Base-by-base conservation (phyloP, 2,888 invertebrate species). In the Tipula helvola region DNA sequence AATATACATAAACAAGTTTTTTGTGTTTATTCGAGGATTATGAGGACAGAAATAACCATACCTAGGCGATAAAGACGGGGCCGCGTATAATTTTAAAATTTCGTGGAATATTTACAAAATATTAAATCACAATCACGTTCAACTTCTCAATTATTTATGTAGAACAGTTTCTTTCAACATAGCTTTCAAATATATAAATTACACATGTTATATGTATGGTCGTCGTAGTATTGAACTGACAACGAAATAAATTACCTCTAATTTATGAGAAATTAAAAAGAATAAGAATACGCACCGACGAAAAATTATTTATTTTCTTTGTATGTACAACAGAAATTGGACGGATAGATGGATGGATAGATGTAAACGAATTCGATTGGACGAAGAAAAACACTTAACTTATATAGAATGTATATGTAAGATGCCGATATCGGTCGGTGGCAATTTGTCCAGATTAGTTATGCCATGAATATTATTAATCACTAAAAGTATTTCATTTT, bases 391-490 rank as follows among this genome's bases (percentile, higher is more conserved):
- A 71, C 71, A 71, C 71, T 71, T 71, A 71, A 71, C 71, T 4
- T 71, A 5, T 28, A 28, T 28, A 71, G n/a, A n/a, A n/a, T n/a
- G n/a, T 52, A n/a, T n/a, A 39, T 71, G 10, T 36, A 86, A 36
- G 36, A 86, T 86, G 86, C 86, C 86, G 86, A 86, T 86, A 36
- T 41, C 84, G 84, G 84, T 84, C 36, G 36, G 41, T 84, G 44
- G 86, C 86, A 86, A 86, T 86, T 86, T 86, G 86, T 86, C 86
- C 86, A 86, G 44, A 86, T 86, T 86, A 86, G 86, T 44, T 86
- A 86, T 86, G 86, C 86, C 86, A 28, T 44, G 47, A 44, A 86
- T 86, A 44, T 44, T 86, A 86, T 86, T 86, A 86, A 86, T 86
- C 86, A 86, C 47, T 52, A n/a, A 52, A 52, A 52, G 52, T 52